phyloP scores from a whole-genome alignment of 1,140 invertebrate species.

The Aphelenchoides avenae region DNA sequence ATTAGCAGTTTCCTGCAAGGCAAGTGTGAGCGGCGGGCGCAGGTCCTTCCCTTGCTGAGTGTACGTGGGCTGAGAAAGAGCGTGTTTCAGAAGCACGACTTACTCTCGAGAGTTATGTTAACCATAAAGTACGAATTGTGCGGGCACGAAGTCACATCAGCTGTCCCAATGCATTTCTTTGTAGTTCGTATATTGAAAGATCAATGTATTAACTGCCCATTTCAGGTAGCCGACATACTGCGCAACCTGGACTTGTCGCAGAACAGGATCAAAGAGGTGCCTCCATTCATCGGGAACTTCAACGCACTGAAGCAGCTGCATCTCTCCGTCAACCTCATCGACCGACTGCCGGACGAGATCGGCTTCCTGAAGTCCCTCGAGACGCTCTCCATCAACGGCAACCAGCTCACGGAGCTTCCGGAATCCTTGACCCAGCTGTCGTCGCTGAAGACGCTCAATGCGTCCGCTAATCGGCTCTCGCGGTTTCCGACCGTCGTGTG shows the following conservation, averaged over 20 bases:
- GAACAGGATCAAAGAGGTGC: slow-evolving; percentile 76
- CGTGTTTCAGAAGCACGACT: no score
- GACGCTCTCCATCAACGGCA: slow-evolving; percentile 71
- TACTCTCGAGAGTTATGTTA: no score
- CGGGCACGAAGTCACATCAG: no score
- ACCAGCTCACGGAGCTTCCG: slow-evolving; percentile 64
- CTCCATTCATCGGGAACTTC: slow-evolving; percentile 75
- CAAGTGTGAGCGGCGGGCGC: no score
- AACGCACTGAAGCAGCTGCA: slow-evolving; percentile 76
- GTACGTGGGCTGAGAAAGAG: no score
- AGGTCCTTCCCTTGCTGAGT: no score
- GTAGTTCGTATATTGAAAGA: no score
- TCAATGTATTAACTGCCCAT: slow-evolving; percentile 64
- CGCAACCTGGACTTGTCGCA: slow-evolving; percentile 83
- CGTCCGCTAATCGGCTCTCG: slow-evolving; percentile 70
- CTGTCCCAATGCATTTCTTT: no score
- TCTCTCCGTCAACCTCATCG: slow-evolving; percentile 65
- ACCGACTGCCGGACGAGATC: slow-evolving; percentile 56
- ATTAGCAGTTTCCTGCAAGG: no score
- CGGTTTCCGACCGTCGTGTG: slow-evolving; percentile 76
- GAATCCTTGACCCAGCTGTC: slow-evolving; percentile 58
- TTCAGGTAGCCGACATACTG: slow-evolving; percentile 66
- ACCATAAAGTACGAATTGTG: no score
- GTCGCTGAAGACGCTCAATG: slow-evolving; percentile 59
- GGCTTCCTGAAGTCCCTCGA: slow-evolving; percentile 74